Conservation (phyloP, 2,888 invertebrate species). For the Hermaeophaga mercurialis region DNA sequence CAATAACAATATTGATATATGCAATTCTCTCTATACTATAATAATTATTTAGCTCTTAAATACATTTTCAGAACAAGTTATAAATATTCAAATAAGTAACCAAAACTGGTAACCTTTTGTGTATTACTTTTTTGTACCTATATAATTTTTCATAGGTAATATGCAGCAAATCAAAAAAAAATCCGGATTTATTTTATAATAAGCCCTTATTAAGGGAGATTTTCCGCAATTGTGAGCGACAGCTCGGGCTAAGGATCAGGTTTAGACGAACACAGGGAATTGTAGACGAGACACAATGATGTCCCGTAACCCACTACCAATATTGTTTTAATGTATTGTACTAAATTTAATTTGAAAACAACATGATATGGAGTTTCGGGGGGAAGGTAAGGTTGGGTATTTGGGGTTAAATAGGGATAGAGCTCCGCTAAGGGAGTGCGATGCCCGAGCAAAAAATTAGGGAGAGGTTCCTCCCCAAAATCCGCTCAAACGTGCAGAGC, state of each 20-base stretch:
- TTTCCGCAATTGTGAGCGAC: slow-evolving; percentile 48
- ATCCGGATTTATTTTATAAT: no score
- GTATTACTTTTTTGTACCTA: no score
- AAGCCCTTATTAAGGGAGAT: slow-evolving; percentile 7
- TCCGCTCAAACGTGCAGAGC: slow-evolving; percentile 53
- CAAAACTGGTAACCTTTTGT: no score
- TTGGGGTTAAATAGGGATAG: slow-evolving; percentile 28
- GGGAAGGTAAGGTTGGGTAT: slow-evolving; percentile 27
- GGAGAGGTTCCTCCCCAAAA: slow-evolving; percentile 44
- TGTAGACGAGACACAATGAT: slow-evolving; percentile 77
- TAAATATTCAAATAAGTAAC: no score
- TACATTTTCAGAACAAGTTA: no score
- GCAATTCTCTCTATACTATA: no score
- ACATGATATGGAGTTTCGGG: slow-evolving; percentile 10
- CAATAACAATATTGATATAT: no score
- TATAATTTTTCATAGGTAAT: no score
- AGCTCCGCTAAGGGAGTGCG: slow-evolving; percentile 56
- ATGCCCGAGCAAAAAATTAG: slow-evolving; percentile 54
- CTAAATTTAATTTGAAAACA: not conserved
- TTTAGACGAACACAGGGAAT: slow-evolving; percentile 86
- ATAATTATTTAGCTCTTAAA: no score
- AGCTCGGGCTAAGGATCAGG: slow-evolving; percentile 62
- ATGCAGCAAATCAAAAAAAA: no score
- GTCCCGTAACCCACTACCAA: slow-evolving; percentile 59
- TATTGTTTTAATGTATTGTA: not conserved